Evolutionary conservation across 2,888 invertebrate species (phyloP).

Genomic region (Lithosia quadra): DNA sequence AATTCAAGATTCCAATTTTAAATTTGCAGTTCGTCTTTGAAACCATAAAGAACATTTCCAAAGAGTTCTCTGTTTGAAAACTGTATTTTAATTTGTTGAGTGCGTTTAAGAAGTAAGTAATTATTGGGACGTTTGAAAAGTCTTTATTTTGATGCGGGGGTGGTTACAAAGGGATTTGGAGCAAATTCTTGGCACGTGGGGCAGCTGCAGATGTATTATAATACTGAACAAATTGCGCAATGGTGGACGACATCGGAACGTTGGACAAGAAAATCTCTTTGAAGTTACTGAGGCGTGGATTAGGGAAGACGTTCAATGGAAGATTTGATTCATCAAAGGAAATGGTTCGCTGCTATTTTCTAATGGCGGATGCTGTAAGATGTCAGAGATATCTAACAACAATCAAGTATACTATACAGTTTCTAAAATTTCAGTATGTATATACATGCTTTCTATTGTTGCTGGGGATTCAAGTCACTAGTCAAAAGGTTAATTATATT

Average conservation of each 20-base stretch:
- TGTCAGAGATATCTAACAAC: not conserved
- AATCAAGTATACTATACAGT: too few relatives aligned
- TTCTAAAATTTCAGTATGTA: too few relatives aligned
- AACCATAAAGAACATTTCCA: not conserved
- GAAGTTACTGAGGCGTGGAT: conserved; percentile 34
- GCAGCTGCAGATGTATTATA: conserved; percentile 57
- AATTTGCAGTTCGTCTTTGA: not conserved
- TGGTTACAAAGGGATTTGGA: conserved; percentile 63
- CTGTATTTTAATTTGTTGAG: conserved; percentile 42
- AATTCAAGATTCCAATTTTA: conserved; percentile 26
- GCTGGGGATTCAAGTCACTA: too few relatives aligned
- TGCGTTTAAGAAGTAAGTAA: conserved; percentile 34
- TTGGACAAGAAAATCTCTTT: conserved; percentile 40
- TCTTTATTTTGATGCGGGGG: conserved; percentile 48
- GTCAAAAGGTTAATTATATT: too few relatives aligned
- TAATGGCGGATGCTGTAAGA: not conserved
- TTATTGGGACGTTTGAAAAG: conserved; percentile 40
- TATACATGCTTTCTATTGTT: too few relatives aligned
- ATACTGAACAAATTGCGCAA: conserved; percentile 49
- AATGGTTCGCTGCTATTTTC: not conserved
- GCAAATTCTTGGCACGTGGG: conserved; percentile 63
- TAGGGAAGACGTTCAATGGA: conserved; percentile 25
- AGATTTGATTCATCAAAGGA: not conserved
- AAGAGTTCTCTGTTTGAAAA: conserved; percentile 16
- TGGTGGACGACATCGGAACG: conserved; percentile 34